Evolutionary conservation across 1,140 invertebrate species (phyloP).

Genomic region (Drosophila bocqueti): DNA sequence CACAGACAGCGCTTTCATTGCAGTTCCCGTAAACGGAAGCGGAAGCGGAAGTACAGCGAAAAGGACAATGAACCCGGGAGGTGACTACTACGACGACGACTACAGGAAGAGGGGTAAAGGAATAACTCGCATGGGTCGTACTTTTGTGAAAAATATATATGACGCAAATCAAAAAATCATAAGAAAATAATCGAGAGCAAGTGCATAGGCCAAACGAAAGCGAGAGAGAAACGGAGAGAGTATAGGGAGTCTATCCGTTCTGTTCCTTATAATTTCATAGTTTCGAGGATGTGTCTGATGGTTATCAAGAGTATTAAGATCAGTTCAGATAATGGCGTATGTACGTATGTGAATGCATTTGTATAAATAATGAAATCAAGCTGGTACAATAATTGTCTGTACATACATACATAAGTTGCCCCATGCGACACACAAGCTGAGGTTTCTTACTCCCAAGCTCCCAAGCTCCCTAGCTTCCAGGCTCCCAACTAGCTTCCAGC

Average conservation of each 20-base stretch:
- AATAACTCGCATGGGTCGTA: constrained; percentile 11
- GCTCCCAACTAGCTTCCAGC: not conserved
- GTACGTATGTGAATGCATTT: constrained; percentile 44
- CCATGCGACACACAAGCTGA: constrained; percentile 30
- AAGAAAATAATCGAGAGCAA: constrained; percentile 17
- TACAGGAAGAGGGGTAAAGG: constrained; percentile 3
- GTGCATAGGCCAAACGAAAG: not conserved
- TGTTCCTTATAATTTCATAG: constrained; percentile 35
- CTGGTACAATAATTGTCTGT: constrained; percentile 30
- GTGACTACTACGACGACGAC: constrained; percentile 14
- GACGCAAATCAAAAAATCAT: constrained; percentile 16
- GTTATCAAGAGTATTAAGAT: constrained; percentile 36
- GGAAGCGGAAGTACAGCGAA: constrained; percentile 23
- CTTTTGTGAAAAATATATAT: constrained; percentile 16
- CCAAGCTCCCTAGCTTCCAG: not conserved
- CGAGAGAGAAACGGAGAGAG: not conserved
- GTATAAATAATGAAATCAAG: constrained; percentile 23
- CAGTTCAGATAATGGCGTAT: constrained; percentile 24
- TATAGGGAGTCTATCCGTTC: constrained; percentile 22
- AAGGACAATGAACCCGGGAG: constrained; percentile 3
- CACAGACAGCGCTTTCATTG: constrained; percentile 3
- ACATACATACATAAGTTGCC: constrained; percentile 26
- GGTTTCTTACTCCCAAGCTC: constrained; percentile 18
- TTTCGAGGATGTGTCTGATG: constrained; percentile 35
- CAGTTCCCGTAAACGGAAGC: constrained; percentile 71